Evolutionary conservation across 2,113 vertebrate genomes (phyloP).

Genomic region (Hydrolagus affinis): DNA sequence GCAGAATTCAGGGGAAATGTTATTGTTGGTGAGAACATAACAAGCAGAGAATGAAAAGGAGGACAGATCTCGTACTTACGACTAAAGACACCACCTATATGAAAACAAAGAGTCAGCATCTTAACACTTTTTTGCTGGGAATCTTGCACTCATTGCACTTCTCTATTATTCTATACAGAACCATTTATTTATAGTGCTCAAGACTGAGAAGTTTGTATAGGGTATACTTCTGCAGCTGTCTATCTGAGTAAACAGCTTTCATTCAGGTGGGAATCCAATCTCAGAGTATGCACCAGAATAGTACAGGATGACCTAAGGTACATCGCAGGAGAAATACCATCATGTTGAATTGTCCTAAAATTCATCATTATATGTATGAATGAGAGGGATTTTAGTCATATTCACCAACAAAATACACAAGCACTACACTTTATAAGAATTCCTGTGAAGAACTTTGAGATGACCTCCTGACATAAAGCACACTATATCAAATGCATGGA

Average conservation of each 20-base stretch:
- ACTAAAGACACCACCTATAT: too few species aligned
- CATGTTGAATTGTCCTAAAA: background rate
- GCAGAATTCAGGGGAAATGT: too few species aligned
- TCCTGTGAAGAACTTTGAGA: too few species aligned
- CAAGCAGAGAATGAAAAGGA: too few species aligned
- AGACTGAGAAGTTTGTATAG: background rate
- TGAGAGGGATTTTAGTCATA: background rate
- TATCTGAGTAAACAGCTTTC: background rate
- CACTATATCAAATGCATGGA: too few species aligned
- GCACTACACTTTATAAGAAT: too few species aligned
- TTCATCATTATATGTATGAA: background rate
- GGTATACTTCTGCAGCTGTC: background rate
- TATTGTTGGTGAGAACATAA: too few species aligned
- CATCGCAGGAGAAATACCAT: background rate
- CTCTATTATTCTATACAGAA: background rate
- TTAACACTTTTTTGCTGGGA: background rate
- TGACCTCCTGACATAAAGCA: too few species aligned
- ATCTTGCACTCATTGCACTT: too few species aligned
- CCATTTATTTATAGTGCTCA: background rate
- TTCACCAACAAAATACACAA: too few species aligned
- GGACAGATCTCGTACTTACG: too few species aligned
- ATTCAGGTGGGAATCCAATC: background rate
- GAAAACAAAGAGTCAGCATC: too few species aligned
- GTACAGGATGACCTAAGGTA: background rate
- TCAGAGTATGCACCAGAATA: background rate